These are phyloP conservation scores for Penaeus monodon DNA, from an alignment of 2,888 invertebrate species.

Conservation along the genomic window DNA sequence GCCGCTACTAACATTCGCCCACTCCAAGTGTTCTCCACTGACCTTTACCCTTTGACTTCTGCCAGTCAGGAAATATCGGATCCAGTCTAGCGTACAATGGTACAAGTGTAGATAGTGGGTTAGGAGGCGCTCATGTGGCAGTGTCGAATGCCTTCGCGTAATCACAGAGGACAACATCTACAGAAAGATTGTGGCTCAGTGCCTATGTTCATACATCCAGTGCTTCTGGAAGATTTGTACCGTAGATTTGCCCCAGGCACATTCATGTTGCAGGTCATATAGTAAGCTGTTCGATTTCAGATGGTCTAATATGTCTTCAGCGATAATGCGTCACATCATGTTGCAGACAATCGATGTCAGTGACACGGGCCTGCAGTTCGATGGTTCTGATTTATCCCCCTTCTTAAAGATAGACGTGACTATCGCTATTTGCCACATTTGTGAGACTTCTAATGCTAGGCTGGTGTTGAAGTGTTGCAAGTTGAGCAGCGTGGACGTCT, in stretches of 20 bases:
- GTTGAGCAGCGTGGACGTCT: not conserved
- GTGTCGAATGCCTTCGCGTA: conserved; percentile 5
- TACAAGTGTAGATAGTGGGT: not conserved
- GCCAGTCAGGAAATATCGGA: not conserved
- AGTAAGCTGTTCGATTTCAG: not conserved
- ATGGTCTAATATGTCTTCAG: not conserved
- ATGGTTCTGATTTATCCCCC: conserved; percentile 9
- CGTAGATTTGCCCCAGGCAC: not conserved
- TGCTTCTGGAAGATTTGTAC: not conserved
- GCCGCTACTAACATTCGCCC: no score
- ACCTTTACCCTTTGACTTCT: not conserved
- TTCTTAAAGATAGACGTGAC: not conserved
- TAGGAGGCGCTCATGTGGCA: conserved; percentile 11
- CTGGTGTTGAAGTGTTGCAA: not conserved
- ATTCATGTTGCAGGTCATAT: not conserved
- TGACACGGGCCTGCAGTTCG: conserved; percentile 3
- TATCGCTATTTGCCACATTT: not conserved
- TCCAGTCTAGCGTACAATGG: not conserved
- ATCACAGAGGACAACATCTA: not conserved
- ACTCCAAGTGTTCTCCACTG: no score
- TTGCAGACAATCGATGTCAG: conserved; percentile 3
- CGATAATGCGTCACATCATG: not conserved
- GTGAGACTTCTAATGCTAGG: not conserved
- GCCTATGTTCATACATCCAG: not conserved
- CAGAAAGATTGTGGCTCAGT: conserved; percentile 1